Percentiles rank a stretch among this genome's conserved stretches.
These are phyloP conservation scores for Polypedilum vanderplanki DNA, from an alignment of 1,140 invertebrate genomes.

Conservation along the genomic window DNA sequence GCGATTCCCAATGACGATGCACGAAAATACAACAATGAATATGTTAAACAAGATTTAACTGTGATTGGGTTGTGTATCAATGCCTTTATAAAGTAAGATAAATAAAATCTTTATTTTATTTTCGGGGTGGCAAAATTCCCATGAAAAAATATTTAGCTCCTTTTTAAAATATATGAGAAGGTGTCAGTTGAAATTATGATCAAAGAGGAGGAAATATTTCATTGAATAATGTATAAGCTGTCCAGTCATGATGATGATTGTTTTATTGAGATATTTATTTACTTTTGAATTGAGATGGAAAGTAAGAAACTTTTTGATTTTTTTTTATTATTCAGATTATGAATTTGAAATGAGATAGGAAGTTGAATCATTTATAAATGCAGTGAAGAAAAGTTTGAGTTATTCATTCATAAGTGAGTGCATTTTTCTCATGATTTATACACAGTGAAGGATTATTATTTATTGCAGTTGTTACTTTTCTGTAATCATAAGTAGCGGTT, in stretches of 20 bases:
- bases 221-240: not conserved
- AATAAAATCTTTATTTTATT: not conserved
- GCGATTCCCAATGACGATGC: constrained; percentile 3
- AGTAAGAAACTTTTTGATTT: not conserved
- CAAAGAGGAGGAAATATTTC: too few species aligned
- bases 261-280: not conserved
- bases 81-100: not conserved
- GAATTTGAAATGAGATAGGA: constrained; percentile 12
- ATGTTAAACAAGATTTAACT: constrained; percentile 1
- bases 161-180: not conserved
- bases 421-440: constrained; percentile 1
- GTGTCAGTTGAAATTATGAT: not conserved
- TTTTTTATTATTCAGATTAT: not conserved
- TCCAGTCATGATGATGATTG: not conserved
- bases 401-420: constrained; percentile 1
- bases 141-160: not conserved
- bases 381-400: not conserved
- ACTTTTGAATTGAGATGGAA: not conserved
- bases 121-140: constrained; percentile 15
- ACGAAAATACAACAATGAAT: not conserved
- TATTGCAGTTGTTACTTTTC: not conserved
- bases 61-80: not conserved
- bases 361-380: not conserved
- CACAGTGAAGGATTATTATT: not conserved
- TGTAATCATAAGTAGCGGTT: not conserved